These are phyloP conservation scores for Microtus richardsoni DNA, from an alignment of 2,113 vertebrate genomes.

Conservation along the genomic window DNA sequence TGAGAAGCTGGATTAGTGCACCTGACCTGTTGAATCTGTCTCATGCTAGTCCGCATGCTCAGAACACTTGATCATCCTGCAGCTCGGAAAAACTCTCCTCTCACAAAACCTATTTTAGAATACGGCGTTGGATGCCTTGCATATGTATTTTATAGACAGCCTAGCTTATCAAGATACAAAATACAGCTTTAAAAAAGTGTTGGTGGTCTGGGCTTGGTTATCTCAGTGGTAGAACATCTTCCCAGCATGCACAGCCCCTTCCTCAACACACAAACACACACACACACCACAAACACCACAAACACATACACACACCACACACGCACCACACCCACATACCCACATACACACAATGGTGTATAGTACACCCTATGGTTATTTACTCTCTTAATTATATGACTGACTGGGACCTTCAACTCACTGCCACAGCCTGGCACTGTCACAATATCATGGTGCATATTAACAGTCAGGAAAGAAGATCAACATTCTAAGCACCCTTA, in stretches of 20 bases:
- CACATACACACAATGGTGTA: background rate
- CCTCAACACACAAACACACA: background rate
- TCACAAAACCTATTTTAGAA: background rate
- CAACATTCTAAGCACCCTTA: background rate
- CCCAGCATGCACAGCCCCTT: background rate
- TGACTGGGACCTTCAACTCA: background rate
- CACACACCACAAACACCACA: no score
- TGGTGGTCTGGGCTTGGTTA: background rate
- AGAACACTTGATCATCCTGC: no score
- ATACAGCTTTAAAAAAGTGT: background rate
- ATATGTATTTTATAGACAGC: background rate
- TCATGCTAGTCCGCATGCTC: background rate
- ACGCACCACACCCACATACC: background rate
- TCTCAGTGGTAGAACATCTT: background rate
- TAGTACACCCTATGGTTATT: no score
- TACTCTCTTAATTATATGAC: background rate
- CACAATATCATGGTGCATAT: no score
- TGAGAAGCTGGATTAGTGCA: background rate
- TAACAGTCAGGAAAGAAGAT: background rate
- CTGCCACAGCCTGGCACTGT: background rate
- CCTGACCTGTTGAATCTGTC: no score
- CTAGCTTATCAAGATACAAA: background rate
- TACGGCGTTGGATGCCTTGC: background rate
- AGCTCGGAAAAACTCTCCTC: background rate
- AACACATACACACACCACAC: no score